A percentile compares a stretch with the other conserved stretches of the same genome.
Conservation (phyloP, 2,888 invertebrate species). For the Autographa gamma region DNA sequence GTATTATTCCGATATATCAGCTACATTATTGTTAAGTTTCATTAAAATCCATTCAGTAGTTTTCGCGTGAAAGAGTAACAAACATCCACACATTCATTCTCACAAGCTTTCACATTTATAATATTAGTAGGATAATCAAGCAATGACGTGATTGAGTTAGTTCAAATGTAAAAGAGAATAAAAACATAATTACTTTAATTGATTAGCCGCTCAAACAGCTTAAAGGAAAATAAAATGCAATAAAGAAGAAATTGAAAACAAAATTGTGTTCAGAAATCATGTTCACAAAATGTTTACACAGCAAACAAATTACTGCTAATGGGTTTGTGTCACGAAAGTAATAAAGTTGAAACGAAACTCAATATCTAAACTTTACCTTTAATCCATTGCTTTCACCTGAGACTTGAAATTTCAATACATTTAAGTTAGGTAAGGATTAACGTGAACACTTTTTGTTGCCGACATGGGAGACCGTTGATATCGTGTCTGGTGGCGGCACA, state of each 20-base stretch:
- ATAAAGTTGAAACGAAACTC: slow-evolving; percentile 12
- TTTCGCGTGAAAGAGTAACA: too few relatives aligned
- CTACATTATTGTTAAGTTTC: too few relatives aligned
- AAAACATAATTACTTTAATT: background rate
- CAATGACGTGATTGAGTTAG: too few relatives aligned
- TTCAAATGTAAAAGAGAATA: background rate
- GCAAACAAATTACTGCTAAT: background rate
- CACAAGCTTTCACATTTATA: too few relatives aligned
- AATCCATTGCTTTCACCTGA: slow-evolving; percentile 12
- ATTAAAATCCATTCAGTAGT: too few relatives aligned
- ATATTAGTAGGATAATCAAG: too few relatives aligned
- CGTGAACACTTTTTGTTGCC: too few relatives aligned
- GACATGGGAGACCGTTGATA: too few relatives aligned
- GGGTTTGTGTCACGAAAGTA: slow-evolving; percentile 9
- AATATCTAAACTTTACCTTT: slow-evolving; percentile 32
- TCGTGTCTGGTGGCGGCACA: background rate
- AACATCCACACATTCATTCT: too few relatives aligned
- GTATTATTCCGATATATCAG: too few relatives aligned
- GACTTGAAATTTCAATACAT: slow-evolving; percentile 37
- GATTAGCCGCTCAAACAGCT: background rate
- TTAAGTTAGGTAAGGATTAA: background rate
- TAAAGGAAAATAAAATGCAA: background rate
- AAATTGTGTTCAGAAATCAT: background rate
- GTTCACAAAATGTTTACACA: background rate
- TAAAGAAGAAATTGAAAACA: background rate